Conservation (phyloP, 2,797 vertebrate genomes). For the Pipistrellus kuhlii region DNA sequence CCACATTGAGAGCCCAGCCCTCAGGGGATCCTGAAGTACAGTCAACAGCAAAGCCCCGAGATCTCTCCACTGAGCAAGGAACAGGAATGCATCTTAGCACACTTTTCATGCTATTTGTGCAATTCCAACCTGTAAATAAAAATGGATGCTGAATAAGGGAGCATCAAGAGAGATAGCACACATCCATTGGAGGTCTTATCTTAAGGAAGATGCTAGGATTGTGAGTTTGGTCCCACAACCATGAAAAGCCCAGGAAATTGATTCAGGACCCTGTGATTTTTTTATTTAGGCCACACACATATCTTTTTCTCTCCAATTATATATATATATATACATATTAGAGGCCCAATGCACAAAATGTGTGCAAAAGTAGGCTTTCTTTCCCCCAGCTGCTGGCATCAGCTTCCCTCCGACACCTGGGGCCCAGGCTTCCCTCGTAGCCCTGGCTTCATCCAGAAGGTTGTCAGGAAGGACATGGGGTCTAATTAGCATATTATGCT, state of each 20-base stretch:
- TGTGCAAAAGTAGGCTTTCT: no score
- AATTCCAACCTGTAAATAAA: conserved; percentile 32
- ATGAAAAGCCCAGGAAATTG: not conserved
- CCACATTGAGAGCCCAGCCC: not conserved
- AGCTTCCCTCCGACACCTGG: no score
- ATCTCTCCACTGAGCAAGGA: not conserved
- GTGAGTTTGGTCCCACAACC: not conserved
- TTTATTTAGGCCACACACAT: not conserved
- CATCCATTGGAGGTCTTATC: not conserved
- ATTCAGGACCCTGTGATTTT: not conserved
- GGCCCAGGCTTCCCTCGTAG: no score
- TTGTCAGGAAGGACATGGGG: no score
- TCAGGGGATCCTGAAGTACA: accelerated
- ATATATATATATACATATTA: not conserved
- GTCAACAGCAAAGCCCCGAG: no score
- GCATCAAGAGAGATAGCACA: not conserved
- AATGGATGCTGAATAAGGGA: not conserved
- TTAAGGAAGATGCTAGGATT: not conserved
- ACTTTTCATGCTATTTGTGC: not conserved
- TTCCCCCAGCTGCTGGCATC: no score
- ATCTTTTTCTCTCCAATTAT: not conserved
- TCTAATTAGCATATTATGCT: no score
- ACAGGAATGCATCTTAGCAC: not conserved
- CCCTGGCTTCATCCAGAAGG: no score
- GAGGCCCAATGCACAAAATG: no score